These are phyloP conservation scores for Porites cylindrica DNA, from an alignment of 92 coral and sea anemone genomes.

Conservation along the genomic window DNA sequence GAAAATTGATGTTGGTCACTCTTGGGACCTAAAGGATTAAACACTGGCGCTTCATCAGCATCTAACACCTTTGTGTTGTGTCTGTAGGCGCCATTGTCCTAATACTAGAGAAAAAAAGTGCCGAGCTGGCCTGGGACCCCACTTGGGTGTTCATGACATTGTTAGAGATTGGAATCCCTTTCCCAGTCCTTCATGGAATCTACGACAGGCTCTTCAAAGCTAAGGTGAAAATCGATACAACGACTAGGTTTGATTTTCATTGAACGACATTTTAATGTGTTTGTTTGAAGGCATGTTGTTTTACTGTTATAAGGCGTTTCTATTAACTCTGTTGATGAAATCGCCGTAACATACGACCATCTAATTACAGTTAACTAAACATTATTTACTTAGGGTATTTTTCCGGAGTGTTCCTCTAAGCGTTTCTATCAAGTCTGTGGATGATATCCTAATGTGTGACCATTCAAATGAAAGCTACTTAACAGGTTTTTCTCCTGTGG, in stretches of 20 bases:
- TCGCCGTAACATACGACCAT: no score
- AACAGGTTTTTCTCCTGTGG: not conserved
- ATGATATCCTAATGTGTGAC: no score
- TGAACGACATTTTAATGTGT: no score
- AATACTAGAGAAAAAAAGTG: slow-evolving; percentile 86
- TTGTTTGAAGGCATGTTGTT: no score
- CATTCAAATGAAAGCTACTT: not conserved
- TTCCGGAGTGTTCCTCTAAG: not conserved
- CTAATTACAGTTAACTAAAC: no score
- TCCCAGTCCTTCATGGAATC: slow-evolving; percentile 94
- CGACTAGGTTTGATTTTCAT: no score
- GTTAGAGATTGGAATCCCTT: slow-evolving; percentile 97
- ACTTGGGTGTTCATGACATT: slow-evolving; percentile 91
- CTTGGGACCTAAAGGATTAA: no score
- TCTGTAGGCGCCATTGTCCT: slow-evolving; percentile 80
- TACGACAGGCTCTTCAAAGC: slow-evolving; percentile 94
- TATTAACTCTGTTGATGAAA: no score
- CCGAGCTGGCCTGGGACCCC: slow-evolving; percentile 92
- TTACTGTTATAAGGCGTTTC: no score
- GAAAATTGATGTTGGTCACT: no score
- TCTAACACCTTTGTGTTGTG: no score
- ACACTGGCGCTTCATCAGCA: no score
- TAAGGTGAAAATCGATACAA: slow-evolving; percentile 62
- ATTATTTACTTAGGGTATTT: not conserved
- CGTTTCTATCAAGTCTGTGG: not conserved